A percentile compares a stretch with the other conserved stretches of the same genome.
Conservation (phyloP, 2,797 vertebrate genomes). For the Eremophila alpestris region DNA sequence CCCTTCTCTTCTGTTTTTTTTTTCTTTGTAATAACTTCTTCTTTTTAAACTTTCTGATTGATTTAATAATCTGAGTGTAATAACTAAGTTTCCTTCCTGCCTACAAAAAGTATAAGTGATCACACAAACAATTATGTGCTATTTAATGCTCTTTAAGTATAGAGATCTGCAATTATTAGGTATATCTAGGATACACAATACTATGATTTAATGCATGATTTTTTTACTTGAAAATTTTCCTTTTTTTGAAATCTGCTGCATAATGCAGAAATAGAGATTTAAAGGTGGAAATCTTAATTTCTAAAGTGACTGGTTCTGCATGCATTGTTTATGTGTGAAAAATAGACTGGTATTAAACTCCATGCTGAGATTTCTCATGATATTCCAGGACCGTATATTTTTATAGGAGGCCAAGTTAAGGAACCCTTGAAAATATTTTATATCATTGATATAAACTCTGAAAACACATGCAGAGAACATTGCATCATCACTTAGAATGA, state of each 20-base stretch:
- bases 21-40: not conserved
- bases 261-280: not conserved
- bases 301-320: not conserved
- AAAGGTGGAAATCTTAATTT: not conserved
- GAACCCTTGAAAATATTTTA: not conserved
- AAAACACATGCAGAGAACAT: not conserved
- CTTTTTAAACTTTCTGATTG: conserved; percentile 46
- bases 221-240: not conserved
- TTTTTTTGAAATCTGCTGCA: not conserved
- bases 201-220: not conserved
- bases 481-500: not conserved
- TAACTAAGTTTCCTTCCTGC: conserved; percentile 42
- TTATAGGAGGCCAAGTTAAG: not conserved
- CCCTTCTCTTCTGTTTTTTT: not conserved
- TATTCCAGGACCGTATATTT: not conserved
- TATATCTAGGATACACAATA: not conserved
- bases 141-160: conserved; percentile 30
- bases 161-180: conserved; percentile 11
- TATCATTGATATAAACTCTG: not conserved
- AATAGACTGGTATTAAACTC: not conserved
- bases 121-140: conserved; percentile 57
- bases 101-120: conserved; percentile 28
- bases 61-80: conserved; percentile 44
- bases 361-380: not conserved
- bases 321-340: not conserved